Conservation (phyloP, 2,113 vertebrate genomes). For the Grammomys dolichurus region DNA sequence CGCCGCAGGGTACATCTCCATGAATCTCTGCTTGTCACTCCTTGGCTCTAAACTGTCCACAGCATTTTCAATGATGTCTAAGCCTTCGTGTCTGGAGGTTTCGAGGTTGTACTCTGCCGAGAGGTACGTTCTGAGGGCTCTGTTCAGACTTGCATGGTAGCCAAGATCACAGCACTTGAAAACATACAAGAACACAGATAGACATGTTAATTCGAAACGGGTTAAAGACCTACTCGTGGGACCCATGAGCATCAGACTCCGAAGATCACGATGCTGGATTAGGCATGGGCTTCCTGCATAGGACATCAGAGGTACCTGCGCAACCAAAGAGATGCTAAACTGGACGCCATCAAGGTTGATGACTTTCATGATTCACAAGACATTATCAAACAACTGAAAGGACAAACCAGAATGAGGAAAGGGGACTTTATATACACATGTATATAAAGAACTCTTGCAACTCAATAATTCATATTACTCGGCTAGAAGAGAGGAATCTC, state of each 20-base stretch:
- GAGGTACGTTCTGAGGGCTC: slow-evolving; percentile 96
- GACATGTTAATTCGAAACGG: slow-evolving; percentile 49
- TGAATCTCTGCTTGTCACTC: slow-evolving; percentile 97
- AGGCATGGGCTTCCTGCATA: background rate
- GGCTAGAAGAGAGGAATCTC: background rate
- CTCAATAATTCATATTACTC: background rate
- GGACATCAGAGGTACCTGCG: background rate
- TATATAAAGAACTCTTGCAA: slow-evolving; percentile 27
- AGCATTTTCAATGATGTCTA: slow-evolving; percentile 99
- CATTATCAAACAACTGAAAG: background rate
- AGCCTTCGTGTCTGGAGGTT: slow-evolving; percentile 98
- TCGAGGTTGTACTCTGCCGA: slow-evolving; percentile 99
- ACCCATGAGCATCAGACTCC: background rate
- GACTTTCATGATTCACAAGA: background rate
- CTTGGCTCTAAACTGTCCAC: slow-evolving; percentile 98
- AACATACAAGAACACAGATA: slow-evolving; percentile 49
- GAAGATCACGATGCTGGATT: background rate
- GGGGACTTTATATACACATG: too few relatives aligned
- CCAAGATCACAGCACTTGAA: slow-evolving; percentile 97
- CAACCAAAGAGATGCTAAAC: background rate
- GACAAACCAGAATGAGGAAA: background rate
- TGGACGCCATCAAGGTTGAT: slow-evolving; percentile 2
- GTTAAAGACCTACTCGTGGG: background rate
- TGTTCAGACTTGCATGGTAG: slow-evolving; percentile 97
- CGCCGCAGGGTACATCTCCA: slow-evolving; percentile 98